Base-by-base conservation (phyloP, 2,113 vertebrate species). In the Colinus virginianus region DNA sequence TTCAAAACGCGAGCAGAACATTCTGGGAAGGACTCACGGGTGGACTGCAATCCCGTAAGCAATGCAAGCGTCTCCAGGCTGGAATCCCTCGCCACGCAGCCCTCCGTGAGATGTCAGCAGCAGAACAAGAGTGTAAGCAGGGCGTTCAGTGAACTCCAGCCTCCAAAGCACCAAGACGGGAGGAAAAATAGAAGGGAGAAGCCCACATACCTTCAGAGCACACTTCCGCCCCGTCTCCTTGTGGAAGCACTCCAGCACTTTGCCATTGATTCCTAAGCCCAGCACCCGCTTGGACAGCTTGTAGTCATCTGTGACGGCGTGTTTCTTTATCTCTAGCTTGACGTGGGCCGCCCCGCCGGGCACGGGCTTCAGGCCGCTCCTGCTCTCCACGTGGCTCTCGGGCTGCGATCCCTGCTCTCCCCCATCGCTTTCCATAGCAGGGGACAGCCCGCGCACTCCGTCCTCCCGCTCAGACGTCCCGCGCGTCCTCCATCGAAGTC, bases 261-360 rank as follows among this genome's bases (percentile, higher is more conserved):
- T 99, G 84, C 99, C 99, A 69, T 99, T 99, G 97, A 99, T 99
- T 49, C 99, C 99, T 87, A 99, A 97, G 25, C 99, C 99, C 96
- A 99, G 98, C 58, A 99, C 99, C 80, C 98, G 98, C 79, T 97
- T 98, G 95, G 99, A 99, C 79, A 99, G 98, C 93, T 98, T 99
- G 92, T 99, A 99, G 97, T 99, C 99, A 58, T 99, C 99, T 1
- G 99, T 99, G 95, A 99, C 99, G 7, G 99, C 99, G 34, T 99
- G 97, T 72, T 99, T 98, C 96, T 99, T 99, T 79, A 99, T 98
- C 51, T 99, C 98, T 79, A 98, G 95, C 86, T 98, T 98, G 66
- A 98, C 96, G 32, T 96, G 90, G 87, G 88, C 91, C 0, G 58
- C 61, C 82, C 93, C 95, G 26, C 92, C 92, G 66, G 96, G 87